phyloP scores from a whole-genome alignment of 2,888 invertebrate genomes.

The Zonitis immaculata region DNA sequence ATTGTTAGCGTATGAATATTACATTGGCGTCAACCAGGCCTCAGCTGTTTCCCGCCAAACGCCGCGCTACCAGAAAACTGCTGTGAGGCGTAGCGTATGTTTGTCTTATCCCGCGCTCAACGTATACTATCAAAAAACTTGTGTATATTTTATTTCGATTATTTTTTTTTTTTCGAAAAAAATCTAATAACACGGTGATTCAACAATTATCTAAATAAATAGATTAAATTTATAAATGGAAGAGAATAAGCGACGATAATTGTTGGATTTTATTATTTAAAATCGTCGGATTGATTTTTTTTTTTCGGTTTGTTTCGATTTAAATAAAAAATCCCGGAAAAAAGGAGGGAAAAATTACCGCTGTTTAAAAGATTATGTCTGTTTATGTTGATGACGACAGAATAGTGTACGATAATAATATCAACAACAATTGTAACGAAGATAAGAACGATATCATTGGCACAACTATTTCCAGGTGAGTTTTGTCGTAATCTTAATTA shows the following conservation, averaged over 20 bases:
- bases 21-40: slow-evolving; percentile 51
- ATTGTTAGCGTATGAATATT: slow-evolving; percentile 46
- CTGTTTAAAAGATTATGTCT: slow-evolving; percentile 49
- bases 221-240: too few relatives aligned
- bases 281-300: too few relatives aligned
- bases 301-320: too few relatives aligned
- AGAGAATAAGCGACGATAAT: too few relatives aligned
- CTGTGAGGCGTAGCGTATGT: slow-evolving; percentile 55
- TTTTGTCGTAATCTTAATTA: slow-evolving; percentile 21
- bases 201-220: too few relatives aligned
- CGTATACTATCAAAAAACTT: slow-evolving; percentile 31
- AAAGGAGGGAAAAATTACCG: slow-evolving; percentile 17
- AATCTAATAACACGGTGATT: too few relatives aligned
- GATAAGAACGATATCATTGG: slow-evolving; percentile 52
- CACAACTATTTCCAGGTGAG: slow-evolving; percentile 51
- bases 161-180: too few relatives aligned
- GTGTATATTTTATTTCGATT: slow-evolving; percentile 24
- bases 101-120: slow-evolving; percentile 45
- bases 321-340: slow-evolving; percentile 17
- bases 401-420: slow-evolving; percentile 53
- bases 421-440: slow-evolving; percentile 53
- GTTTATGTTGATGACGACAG: slow-evolving; percentile 53
- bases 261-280: too few relatives aligned
- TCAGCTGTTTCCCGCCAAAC: slow-evolving; percentile 70
- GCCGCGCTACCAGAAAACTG: slow-evolving; percentile 61